phyloP scores from a whole-genome alignment of 2,888 invertebrate genomes.

The Patella caerulea region DNA sequence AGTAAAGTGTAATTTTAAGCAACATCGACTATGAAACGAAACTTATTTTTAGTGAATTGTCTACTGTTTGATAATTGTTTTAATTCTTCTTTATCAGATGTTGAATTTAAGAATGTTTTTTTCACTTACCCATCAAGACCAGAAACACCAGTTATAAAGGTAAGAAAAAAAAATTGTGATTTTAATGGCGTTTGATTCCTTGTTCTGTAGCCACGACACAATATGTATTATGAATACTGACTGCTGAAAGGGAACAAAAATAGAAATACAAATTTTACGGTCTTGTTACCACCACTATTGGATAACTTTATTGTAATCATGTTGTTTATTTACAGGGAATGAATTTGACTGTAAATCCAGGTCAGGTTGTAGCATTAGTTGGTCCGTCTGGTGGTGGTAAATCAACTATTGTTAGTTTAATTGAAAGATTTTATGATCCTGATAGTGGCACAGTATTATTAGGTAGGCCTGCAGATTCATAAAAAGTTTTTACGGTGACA shows the following conservation, averaged over 20 bases:
- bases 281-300: no score
- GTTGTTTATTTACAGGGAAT: slow-evolving; percentile 52
- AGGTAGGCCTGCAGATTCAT: slow-evolving; percentile 40
- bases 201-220: not conserved
- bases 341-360: slow-evolving; percentile 59
- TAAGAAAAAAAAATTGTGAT: slow-evolving; percentile 31
- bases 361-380: slow-evolving; percentile 67
- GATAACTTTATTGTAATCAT: not conserved
- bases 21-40: no score
- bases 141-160: slow-evolving; percentile 63
- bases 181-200: not conserved
- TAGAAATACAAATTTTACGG: no score
- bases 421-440: slow-evolving; percentile 68
- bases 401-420: slow-evolving; percentile 67
- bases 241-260: no score
- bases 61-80: not conserved
- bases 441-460: slow-evolving; percentile 54
- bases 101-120: slow-evolving; percentile 59
- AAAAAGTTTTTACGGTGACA: no score
- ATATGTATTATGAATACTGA: no score
- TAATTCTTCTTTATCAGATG: slow-evolving; percentile 48
- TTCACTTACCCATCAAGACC: slow-evolving; percentile 68
- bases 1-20: no score
- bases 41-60: no score
- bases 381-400: slow-evolving; percentile 69